Percentiles rank a stretch among this genome's conserved stretches.
These are phyloP conservation scores for Phanerotoma sp. DNA, from an alignment of 2,888 invertebrate species.

Conservation along the genomic window DNA sequence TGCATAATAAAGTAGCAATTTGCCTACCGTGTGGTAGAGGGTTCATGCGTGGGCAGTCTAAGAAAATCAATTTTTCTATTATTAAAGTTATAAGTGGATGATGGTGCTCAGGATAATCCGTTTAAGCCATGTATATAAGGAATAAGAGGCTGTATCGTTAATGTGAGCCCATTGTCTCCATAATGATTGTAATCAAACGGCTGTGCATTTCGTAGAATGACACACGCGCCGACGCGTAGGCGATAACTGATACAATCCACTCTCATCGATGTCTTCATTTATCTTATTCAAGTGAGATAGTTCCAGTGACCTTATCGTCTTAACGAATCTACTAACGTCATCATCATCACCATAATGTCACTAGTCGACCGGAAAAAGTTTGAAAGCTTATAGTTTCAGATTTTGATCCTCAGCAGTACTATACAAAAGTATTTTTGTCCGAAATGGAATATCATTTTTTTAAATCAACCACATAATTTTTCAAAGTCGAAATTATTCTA, in stretches of 20 bases:
- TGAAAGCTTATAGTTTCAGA: no score
- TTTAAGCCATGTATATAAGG: conserved; percentile 36
- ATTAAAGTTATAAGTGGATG: conserved; percentile 27
- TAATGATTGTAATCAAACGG: conserved; percentile 52
- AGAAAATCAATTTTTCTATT: conserved; percentile 24
- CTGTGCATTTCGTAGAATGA: conserved; percentile 29
- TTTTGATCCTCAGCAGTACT: no score
- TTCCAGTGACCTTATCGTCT: no score
- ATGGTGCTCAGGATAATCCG: conserved; percentile 37
- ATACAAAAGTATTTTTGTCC: no score
- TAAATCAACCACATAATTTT: no score
- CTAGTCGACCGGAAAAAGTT: no score
- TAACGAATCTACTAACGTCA: no score
- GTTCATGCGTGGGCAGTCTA: conserved; percentile 27
- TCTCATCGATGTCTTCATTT: conserved; percentile 45
- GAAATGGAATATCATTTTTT: no score
- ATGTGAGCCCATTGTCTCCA: conserved; percentile 47
- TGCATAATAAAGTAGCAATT: conserved; percentile 44
- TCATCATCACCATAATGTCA: no score
- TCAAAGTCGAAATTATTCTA: no score
- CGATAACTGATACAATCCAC: conserved; percentile 12
- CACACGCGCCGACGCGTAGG: conserved; percentile 7
- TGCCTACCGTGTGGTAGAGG: conserved; percentile 13
- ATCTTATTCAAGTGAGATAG: conserved; percentile 47
- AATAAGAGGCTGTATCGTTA: conserved; percentile 41